These are phyloP conservation scores for Seira sanloemensis DNA, from an alignment of 2,888 invertebrate species.

Conservation along the genomic window DNA sequence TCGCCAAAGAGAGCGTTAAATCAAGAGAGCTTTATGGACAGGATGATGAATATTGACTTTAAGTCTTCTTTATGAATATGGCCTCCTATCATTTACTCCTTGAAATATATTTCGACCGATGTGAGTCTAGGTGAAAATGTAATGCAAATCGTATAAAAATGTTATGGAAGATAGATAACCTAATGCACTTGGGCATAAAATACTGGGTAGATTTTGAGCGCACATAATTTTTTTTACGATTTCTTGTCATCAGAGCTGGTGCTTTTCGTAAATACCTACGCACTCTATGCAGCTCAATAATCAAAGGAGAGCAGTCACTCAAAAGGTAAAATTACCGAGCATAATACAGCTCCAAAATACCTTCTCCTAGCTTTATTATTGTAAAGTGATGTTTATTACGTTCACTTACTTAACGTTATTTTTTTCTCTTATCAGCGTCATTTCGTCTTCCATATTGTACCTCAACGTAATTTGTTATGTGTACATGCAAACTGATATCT, in stretches of 20 bases:
- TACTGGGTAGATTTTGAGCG: not conserved
- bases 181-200: slow-evolving; percentile 49
- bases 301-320: not conserved
- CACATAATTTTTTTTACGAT: not conserved
- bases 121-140: slow-evolving; percentile 33
- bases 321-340: not conserved
- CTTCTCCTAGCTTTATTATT: slow-evolving; percentile 5
- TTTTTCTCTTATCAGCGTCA: slow-evolving; percentile 28
- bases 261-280: too few relatives aligned
- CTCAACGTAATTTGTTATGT: slow-evolving; percentile 5
- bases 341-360: not conserved
- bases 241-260: slow-evolving; percentile 10
- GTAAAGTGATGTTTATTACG: not conserved
- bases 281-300: not conserved
- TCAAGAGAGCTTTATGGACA: slow-evolving; percentile 11
- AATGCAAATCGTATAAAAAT: slow-evolving; percentile 8
- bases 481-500: slow-evolving; percentile 6
- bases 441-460: slow-evolving; percentile 60
- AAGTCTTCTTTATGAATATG: slow-evolving; percentile 21
- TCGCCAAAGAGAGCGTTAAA: not conserved
- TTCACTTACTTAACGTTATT: slow-evolving; percentile 32
- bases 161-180: slow-evolving; percentile 41
- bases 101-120: not conserved
- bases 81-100: slow-evolving; percentile 33
- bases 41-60: slow-evolving; percentile 46